Evolutionary conservation across 1,140 invertebrate genomes (phyloP), one percentile per base, ranked within the genome.

Genomic region (Papilio aristodemus): DNA sequence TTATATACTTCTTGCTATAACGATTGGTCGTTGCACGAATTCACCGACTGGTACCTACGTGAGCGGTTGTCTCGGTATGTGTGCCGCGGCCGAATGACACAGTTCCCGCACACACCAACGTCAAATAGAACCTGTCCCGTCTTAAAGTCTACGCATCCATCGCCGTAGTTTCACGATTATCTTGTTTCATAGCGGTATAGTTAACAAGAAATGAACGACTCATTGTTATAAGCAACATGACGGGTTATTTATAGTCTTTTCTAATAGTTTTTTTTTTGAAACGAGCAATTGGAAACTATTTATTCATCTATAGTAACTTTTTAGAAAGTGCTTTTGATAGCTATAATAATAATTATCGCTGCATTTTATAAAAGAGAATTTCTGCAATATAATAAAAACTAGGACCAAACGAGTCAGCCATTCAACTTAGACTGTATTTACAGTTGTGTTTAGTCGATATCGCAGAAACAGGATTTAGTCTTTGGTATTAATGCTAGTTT

Each of bases 81-180:
- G 68, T 85, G 84, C 69, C 86, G 80, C 72, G 86, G 81, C 86
- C 84, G 78, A 84, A 80, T 87, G 81, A 83, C 88, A 85, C 80
- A 86, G 80, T 86, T 89, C 80, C 73, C 79, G 62, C 76, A 70
- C 76, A 70, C 70, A 72, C 74, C 73, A 73, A 73, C 77, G 66
- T 54, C 73, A 77, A 74, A 80, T 72, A 81, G 82, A 83, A 79
- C 76, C 81, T 71, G 81, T 83, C 79, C 83, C 80, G 81, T 83
- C 75, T 73, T 59, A 66, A 46, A 66, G 17, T 43, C 41, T 46
- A 66, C 39, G 63, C 63, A 66, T 66, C 63, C 63, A 66, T 50
- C 50, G 63, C 63, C 50, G 63, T 43, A 66, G 63, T 66, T 66
- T 66, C 63, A 66, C 63, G 63, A 66, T 66, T 66, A 66, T 66